phyloP scores from a whole-genome alignment of 2,113 vertebrate species.

The Cheilinus undulatus region DNA sequence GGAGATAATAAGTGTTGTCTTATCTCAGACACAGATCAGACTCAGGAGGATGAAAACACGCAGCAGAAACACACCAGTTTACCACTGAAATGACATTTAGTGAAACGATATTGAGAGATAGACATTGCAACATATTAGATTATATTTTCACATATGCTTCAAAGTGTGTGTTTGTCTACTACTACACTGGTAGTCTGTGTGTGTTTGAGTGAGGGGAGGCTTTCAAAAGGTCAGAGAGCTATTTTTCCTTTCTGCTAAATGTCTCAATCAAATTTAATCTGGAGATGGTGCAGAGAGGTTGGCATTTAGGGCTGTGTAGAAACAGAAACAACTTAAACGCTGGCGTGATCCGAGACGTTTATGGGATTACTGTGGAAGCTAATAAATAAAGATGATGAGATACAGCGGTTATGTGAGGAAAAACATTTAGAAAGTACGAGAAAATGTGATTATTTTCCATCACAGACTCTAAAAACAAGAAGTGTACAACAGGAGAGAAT shows the following conservation, averaged over 20 bases:
- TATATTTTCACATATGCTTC: neutral
- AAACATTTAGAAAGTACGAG: neutral
- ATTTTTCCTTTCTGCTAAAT: constrained; percentile 51
- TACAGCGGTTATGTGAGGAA: neutral
- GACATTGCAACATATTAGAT: constrained; percentile 13
- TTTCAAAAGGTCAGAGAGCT: constrained; percentile 62
- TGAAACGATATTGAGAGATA: constrained; percentile 27
- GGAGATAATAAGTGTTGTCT: neutral
- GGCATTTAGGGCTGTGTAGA: constrained; percentile 56
- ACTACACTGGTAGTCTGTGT: neutral
- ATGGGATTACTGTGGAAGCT: neutral
- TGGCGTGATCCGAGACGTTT: neutral
- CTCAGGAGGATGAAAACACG: neutral
- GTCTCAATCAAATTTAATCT: constrained; percentile 66
- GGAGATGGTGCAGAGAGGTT: constrained; percentile 24
- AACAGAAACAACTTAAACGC: neutral
- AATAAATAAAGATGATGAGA: neutral
- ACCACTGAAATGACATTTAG: constrained; percentile 31
- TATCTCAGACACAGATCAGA: neutral
- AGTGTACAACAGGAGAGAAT: neutral
- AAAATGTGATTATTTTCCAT: neutral
- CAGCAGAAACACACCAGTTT: neutral
- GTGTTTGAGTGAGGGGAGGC: neutral
- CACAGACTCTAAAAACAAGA: neutral
- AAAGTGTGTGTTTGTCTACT: neutral